These are phyloP conservation scores for Rhadina sibilatrix DNA, from an alignment of 2,113 vertebrate species.

Conservation along the genomic window DNA sequence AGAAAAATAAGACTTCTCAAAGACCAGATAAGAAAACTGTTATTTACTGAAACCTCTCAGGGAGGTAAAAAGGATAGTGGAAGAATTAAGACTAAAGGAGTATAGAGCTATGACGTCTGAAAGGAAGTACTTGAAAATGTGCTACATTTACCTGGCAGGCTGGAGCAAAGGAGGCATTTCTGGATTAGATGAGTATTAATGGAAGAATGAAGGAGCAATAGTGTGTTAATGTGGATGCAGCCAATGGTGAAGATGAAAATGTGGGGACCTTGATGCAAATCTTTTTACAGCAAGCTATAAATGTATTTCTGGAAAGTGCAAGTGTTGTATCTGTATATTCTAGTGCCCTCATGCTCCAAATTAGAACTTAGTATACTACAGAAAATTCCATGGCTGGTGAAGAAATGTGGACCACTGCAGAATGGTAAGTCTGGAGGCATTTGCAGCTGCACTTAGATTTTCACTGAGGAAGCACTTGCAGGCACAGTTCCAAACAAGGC, in stretches of 20 bases:
- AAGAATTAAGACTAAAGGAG: neutral
- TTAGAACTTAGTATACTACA: neutral
- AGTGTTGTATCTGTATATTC: neutral
- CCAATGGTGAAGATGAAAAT: neutral
- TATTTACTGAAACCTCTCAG: neutral
- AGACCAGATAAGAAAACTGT: neutral
- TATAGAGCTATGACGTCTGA: neutral
- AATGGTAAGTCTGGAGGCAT: neutral
- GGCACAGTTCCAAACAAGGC: neutral
- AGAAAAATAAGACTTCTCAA: neutral
- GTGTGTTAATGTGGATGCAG: neutral
- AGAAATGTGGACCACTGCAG: neutral
- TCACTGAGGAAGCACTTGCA: neutral
- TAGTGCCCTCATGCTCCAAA: neutral
- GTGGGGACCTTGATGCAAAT: neutral
- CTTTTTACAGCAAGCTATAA: neutral
- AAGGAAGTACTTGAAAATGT: neutral
- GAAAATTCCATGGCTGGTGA: neutral
- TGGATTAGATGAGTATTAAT: neutral
- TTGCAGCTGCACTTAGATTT: neutral
- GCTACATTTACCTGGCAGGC: neutral
- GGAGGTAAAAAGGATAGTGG: neutral
- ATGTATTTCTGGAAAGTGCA: neutral
- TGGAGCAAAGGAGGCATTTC: neutral
- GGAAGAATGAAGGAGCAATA: neutral